Percentiles rank a stretch among this genome's conserved stretches.
These are phyloP conservation scores for Palythoa heliodiscus DNA, from an alignment of 92 coral and sea anemone species.

Conservation along the genomic window DNA sequence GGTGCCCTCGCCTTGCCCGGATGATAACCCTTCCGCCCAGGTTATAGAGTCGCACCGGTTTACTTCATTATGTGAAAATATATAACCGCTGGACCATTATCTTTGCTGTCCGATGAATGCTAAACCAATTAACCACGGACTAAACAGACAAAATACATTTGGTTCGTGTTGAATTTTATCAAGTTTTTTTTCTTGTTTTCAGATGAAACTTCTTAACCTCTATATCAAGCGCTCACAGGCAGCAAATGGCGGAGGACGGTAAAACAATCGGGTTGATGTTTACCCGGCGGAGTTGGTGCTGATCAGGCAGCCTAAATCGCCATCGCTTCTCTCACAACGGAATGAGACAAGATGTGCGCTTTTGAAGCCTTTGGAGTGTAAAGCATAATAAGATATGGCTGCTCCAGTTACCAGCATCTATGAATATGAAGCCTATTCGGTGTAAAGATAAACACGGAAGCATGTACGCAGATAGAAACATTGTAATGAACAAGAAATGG, in stretches of 20 bases:
- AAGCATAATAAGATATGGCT: background rate
- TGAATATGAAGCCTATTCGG: background rate
- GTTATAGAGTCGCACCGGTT: too few species aligned
- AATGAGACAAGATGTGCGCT: background rate
- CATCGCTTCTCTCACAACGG: background rate
- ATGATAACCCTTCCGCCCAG: too few species aligned
- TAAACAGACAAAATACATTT: background rate
- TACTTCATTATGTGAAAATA: too few species aligned
- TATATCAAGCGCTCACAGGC: constrained; percentile 98
- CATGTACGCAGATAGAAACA: background rate
- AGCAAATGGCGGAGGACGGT: constrained; percentile 77
- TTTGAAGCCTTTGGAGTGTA: background rate
- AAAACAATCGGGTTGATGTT: background rate
- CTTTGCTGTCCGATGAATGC: background rate
- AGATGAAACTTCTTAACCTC: constrained; percentile 96
- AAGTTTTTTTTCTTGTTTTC: background rate
- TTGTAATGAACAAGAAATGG: background rate
- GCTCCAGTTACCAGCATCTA: background rate
- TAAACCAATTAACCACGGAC: background rate
- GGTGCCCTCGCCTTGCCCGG: too few species aligned
- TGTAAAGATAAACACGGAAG: background rate
- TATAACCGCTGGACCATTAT: too few species aligned
- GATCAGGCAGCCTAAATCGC: background rate
- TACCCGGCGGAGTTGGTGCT: background rate
- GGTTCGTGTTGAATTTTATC: background rate